phyloP scores from a whole-genome alignment of 2,888 invertebrate genomes.

The Odontocolon sp. region DNA sequence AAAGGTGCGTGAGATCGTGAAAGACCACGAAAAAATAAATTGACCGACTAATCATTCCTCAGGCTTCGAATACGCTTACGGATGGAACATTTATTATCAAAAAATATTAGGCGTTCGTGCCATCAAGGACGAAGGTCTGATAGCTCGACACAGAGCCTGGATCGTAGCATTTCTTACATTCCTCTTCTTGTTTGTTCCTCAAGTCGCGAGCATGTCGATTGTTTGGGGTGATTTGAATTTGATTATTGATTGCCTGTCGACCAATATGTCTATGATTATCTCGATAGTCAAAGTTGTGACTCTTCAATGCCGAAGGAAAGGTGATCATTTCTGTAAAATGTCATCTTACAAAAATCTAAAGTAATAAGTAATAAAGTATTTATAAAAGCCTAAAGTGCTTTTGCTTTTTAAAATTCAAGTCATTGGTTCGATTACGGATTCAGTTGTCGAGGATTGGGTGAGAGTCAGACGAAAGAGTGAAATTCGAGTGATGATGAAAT shows the following conservation, averaged over 20 bases:
- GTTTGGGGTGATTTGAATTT: conserved; percentile 60
- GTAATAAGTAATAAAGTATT: too few relatives aligned
- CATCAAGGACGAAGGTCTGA: conserved; percentile 29
- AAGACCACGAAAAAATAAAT: background rate
- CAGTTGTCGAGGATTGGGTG: too few relatives aligned
- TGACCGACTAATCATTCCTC: background rate
- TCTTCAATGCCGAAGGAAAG: conserved; percentile 61
- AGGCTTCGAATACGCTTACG: conserved; percentile 61
- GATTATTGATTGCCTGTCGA: conserved; percentile 63
- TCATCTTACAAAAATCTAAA: too few relatives aligned
- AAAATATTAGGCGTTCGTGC: conserved; percentile 61
- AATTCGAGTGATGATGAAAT: too few relatives aligned
- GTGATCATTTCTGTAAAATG: conserved; percentile 36
- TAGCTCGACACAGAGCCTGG: conserved; percentile 38
- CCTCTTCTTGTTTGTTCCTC: conserved; percentile 37
- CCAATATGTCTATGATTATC: conserved; percentile 62
- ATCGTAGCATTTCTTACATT: conserved; percentile 23
- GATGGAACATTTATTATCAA: conserved; percentile 66
- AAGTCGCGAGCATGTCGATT: conserved; percentile 29
- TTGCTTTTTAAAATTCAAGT: too few relatives aligned
- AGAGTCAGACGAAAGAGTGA: too few relatives aligned
- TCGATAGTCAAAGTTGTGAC: conserved; percentile 61
- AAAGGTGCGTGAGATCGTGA: background rate
- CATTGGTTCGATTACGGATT: too few relatives aligned
- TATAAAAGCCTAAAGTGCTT: too few relatives aligned